phyloP scores from a whole-genome alignment of 1,140 invertebrate species.

The Musca domestica region DNA sequence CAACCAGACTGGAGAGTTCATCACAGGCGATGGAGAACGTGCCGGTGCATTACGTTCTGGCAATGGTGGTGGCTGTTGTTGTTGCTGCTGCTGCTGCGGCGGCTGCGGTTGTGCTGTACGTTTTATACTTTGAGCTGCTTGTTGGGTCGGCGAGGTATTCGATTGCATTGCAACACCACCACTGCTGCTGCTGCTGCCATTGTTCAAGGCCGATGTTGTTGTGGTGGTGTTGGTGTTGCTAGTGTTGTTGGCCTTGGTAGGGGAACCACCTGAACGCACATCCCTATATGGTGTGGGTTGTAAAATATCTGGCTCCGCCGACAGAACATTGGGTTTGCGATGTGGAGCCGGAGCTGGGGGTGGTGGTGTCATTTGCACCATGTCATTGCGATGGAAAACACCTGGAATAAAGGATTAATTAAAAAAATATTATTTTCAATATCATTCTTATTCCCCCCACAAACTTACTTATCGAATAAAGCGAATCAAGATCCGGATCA shows the following conservation, averaged over 20 bases:
- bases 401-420: slow-evolving; percentile 29
- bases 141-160: slow-evolving; percentile 4
- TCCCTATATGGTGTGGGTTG: slow-evolving; percentile 26
- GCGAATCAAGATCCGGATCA: slow-evolving; percentile 51
- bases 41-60: slow-evolving; percentile 37
- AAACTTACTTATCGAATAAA: slow-evolving; percentile 51
- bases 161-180: background rate
- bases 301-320: slow-evolving; percentile 21
- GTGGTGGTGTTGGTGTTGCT: background rate
- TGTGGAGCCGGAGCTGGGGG: slow-evolving; percentile 51
- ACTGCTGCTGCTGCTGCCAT: slow-evolving; percentile 9
- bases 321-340: slow-evolving; percentile 41
- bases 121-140: slow-evolving; percentile 7
- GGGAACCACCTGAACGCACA: slow-evolving; percentile 3
- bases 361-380: slow-evolving; percentile 52
- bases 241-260: slow-evolving; percentile 7
- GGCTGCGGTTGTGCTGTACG: slow-evolving; percentile 4
- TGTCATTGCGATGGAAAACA: slow-evolving; percentile 50
- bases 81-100: background rate
- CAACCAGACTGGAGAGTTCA: slow-evolving; percentile 48
- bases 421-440: background rate
- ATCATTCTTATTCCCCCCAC: background rate
- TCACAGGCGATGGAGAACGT: slow-evolving; percentile 42
- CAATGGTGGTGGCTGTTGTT: slow-evolving; percentile 40
- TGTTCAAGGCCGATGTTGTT: slow-evolving; percentile 10